Evolutionary conservation across 2,113 vertebrate species (phyloP).

Genomic region (Onychostruthus taczanowskii): DNA sequence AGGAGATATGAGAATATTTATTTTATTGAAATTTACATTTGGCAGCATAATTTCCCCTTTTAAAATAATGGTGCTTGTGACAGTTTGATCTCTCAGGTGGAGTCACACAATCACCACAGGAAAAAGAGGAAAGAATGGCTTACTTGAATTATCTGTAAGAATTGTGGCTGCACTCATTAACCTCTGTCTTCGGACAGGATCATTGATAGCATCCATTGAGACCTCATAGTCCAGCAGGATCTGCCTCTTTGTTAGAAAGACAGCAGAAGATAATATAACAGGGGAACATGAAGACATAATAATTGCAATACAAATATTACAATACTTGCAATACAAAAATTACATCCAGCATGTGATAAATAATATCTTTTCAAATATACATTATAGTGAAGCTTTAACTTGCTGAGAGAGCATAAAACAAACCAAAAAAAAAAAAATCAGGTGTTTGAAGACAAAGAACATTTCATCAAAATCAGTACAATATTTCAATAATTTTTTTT

Average conservation of each 20-base stretch:
- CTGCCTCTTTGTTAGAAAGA: constrained; percentile 28
- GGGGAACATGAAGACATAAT: not conserved
- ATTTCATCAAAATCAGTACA: not conserved
- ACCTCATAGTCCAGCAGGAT: constrained; percentile 57
- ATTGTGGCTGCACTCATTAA: constrained; percentile 63
- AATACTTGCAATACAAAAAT: not conserved
- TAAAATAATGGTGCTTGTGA: not conserved
- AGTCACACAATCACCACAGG: not conserved
- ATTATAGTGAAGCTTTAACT: not conserved
- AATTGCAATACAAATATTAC: not conserved
- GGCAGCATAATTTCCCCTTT: not conserved
- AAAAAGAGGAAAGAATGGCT: not conserved
- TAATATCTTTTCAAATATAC: not conserved
- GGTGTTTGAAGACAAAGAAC: not conserved
- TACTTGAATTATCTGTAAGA: constrained; percentile 49
- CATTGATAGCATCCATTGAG: constrained; percentile 1
- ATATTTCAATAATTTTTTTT: not conserved
- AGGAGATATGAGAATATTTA: not conserved
- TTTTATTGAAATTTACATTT: not conserved
- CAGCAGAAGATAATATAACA: not conserved
- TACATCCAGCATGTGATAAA: not conserved
- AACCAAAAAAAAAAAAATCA: not conserved
- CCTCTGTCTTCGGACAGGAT: constrained; percentile 53
- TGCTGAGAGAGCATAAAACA: not conserved
- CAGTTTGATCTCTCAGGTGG: not conserved